A percentile compares a stretch with the other conserved stretches of the same genome.
These are phyloP conservation scores for Gorsachius goisagi DNA, from an alignment of 2,113 vertebrate species.

Conservation along the genomic window DNA sequence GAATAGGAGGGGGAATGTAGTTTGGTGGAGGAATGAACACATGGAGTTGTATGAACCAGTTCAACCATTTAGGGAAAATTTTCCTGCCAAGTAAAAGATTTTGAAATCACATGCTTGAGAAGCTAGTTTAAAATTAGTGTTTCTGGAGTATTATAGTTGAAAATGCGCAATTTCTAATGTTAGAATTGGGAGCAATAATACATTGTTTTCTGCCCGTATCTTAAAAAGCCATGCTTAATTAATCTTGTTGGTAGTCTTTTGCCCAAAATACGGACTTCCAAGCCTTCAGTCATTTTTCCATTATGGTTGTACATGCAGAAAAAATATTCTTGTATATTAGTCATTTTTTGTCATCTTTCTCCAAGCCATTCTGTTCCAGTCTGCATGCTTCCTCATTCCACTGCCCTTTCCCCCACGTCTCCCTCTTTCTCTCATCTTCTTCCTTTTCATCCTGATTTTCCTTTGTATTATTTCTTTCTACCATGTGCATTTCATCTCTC, in stretches of 20 bases:
- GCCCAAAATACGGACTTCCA: background rate
- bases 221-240: background rate
- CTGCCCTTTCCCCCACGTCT: background rate
- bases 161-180: background rate
- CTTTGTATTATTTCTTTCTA: background rate
- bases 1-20: background rate
- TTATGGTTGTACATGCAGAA: background rate
- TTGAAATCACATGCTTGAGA: background rate
- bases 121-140: background rate
- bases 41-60: background rate
- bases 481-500: background rate
- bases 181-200: background rate
- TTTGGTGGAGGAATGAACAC: background rate
- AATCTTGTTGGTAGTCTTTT: background rate
- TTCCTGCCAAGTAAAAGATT: background rate
- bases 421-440: background rate
- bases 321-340: background rate
- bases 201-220: background rate
- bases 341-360: background rate
- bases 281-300: background rate
- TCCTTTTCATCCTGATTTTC: background rate
- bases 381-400: background rate
- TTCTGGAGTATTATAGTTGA: background rate
- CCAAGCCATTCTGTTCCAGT: background rate
- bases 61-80: background rate